phyloP scores from a whole-genome alignment of 2,888 invertebrate genomes.

The Zygaena filipendulae region DNA sequence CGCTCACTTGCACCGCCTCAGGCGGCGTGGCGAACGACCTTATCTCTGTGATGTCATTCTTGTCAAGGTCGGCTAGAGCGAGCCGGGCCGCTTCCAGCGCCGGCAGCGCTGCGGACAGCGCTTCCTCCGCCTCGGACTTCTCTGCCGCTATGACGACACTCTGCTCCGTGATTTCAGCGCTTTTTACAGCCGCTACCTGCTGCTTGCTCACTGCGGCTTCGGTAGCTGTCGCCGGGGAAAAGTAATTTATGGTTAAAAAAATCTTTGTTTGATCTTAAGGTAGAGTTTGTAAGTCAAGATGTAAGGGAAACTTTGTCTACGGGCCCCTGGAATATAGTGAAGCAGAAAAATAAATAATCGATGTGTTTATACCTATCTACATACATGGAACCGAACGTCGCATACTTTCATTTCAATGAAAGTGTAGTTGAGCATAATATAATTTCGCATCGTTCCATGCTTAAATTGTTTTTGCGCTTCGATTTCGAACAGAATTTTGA shows the following conservation, averaged over 20 bases:
- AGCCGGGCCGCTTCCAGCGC: conserved; percentile 83
- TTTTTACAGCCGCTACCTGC: conserved; percentile 80
- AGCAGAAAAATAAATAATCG: not conserved
- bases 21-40: conserved; percentile 93
- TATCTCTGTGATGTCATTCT: conserved; percentile 92
- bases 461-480: too few relatives aligned
- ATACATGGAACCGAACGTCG: too few relatives aligned
- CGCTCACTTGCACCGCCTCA: conserved; percentile 86
- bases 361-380: too few relatives aligned
- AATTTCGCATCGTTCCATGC: too few relatives aligned
- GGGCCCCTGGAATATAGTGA: too few relatives aligned
- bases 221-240: too few relatives aligned
- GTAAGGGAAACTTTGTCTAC: too few relatives aligned
- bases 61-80: conserved; percentile 86
- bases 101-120: conserved; percentile 83
- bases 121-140: conserved; percentile 86
- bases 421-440: too few relatives aligned
- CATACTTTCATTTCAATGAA: too few relatives aligned
- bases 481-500: too few relatives aligned
- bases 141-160: conserved; percentile 82
- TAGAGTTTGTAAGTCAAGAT: not conserved
- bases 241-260: conserved; percentile 4
- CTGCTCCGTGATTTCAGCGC: conserved; percentile 84
- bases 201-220: conserved; percentile 81
- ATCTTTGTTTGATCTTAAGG: not conserved